Evolutionary conservation across 2,113 vertebrate genomes (phyloP).

Genomic region (Mormyrus iriodes): DNA sequence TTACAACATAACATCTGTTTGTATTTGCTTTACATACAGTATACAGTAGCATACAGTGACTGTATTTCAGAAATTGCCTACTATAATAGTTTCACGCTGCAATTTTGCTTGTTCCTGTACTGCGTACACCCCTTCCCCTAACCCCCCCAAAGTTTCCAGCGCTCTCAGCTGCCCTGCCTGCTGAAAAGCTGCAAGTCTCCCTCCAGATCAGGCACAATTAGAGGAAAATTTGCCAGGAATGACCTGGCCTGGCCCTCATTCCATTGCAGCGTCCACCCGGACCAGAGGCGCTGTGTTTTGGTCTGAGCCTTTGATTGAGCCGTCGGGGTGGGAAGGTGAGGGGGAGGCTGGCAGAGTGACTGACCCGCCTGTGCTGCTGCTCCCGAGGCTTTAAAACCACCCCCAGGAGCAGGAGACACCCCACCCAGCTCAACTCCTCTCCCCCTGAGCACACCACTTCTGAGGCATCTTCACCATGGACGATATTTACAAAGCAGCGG

Average conservation of each 20-base stretch:
- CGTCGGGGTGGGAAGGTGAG: not conserved
- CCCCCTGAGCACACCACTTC: constrained; percentile 4
- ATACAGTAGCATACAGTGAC: not conserved
- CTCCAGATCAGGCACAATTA: constrained; percentile 2
- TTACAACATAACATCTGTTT: not conserved
- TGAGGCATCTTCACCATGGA: constrained; percentile 57
- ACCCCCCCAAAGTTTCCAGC: not conserved
- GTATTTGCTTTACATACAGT: not conserved
- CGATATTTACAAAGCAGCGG: constrained; percentile 79
- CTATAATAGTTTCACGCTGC: not conserved
- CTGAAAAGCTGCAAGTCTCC: constrained; percentile 17
- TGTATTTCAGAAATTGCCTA: not conserved
- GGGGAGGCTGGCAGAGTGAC: constrained; percentile 27
- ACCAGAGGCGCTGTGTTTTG: constrained; percentile 19
- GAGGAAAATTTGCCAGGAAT: not conserved
- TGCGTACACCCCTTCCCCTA: not conserved
- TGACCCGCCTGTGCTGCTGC: constrained; percentile 7
- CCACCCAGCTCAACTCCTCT: not conserved
- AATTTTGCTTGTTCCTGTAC: not conserved
- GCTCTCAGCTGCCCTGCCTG: not conserved
- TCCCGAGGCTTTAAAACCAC: constrained; percentile 13
- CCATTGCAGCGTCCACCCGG: constrained; percentile 18
- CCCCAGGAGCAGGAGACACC: constrained; percentile 16
- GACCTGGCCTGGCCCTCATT: not conserved
- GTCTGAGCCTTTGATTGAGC: constrained; percentile 23